Evolutionary conservation across 2,797 vertebrate genomes (phyloP).

Genomic region (Gymnocypris eckloni): DNA sequence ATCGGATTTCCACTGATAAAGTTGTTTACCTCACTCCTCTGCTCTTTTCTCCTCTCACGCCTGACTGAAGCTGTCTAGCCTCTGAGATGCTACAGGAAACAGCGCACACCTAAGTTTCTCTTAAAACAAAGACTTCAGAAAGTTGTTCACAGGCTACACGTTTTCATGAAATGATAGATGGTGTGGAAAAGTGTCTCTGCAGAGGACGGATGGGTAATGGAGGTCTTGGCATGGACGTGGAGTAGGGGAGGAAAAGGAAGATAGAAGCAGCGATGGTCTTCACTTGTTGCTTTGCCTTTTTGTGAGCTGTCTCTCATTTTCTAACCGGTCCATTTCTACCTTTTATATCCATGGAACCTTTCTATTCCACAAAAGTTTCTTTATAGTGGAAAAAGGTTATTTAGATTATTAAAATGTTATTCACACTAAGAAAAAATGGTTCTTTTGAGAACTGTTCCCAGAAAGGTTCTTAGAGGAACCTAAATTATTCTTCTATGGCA

Average conservation of each 20-base stretch:
- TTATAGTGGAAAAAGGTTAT: background rate
- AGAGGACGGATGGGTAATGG: background rate
- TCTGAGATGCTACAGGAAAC: slow-evolving; percentile 37
- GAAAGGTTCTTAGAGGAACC: background rate
- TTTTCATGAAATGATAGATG: slow-evolving; percentile 43
- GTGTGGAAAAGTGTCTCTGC: background rate
- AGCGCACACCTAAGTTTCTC: background rate
- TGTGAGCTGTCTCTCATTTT: background rate
- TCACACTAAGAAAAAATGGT: background rate
- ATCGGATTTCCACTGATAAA: slow-evolving; percentile 54
- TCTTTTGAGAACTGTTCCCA: background rate
- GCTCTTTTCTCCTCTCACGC: slow-evolving; percentile 36
- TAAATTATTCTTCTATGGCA: background rate
- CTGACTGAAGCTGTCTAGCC: slow-evolving; percentile 36
- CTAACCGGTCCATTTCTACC: background rate
- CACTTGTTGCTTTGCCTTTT: slow-evolving; percentile 20
- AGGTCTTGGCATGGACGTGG: background rate
- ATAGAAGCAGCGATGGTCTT: background rate
- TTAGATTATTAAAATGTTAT: background rate
- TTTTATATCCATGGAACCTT: background rate
- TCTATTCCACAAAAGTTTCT: background rate
- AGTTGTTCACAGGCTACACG: slow-evolving; percentile 45
- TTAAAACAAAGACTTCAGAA: slow-evolving; percentile 47
- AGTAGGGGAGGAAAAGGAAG: background rate
- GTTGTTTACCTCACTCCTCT: slow-evolving; percentile 59